These are phyloP conservation scores for Paradoxurus hermaphroditus DNA, from an alignment of 2,113 vertebrate species.

Conservation along the genomic window DNA sequence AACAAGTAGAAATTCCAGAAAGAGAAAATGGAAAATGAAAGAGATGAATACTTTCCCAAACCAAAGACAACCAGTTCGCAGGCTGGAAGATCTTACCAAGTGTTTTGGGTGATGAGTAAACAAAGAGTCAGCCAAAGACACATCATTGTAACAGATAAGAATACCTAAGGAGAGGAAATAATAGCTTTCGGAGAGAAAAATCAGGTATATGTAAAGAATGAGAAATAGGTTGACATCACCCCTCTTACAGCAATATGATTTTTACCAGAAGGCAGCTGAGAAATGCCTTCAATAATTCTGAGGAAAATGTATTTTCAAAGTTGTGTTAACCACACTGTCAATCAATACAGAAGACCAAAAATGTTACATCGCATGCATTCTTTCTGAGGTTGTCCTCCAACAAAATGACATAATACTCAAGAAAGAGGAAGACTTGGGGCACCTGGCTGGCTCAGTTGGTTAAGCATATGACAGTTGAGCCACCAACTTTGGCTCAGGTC, in stretches of 20 bases:
- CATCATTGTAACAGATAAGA: neutral
- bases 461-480: too few species aligned
- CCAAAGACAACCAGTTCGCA: neutral
- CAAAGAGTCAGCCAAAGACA: neutral
- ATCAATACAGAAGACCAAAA: neutral
- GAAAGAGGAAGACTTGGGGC: neutral
- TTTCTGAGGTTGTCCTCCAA: neutral
- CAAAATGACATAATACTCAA: neutral
- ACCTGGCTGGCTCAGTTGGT: too few species aligned
- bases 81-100: neutral
- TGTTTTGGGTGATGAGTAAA: neutral
- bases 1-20: neutral
- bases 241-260: neutral
- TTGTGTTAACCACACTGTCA: neutral
- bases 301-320: neutral
- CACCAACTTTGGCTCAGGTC: too few species aligned
- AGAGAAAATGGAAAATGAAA: neutral
- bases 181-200: neutral
- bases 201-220: neutral
- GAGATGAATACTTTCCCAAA: neutral
- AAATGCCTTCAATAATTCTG: neutral
- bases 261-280: neutral
- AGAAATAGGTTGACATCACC: neutral
- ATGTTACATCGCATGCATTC: neutral
- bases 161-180: neutral